Evolutionary conservation across 2,113 vertebrate genomes (phyloP).

Genomic region (Nymphicus hollandicus): DNA sequence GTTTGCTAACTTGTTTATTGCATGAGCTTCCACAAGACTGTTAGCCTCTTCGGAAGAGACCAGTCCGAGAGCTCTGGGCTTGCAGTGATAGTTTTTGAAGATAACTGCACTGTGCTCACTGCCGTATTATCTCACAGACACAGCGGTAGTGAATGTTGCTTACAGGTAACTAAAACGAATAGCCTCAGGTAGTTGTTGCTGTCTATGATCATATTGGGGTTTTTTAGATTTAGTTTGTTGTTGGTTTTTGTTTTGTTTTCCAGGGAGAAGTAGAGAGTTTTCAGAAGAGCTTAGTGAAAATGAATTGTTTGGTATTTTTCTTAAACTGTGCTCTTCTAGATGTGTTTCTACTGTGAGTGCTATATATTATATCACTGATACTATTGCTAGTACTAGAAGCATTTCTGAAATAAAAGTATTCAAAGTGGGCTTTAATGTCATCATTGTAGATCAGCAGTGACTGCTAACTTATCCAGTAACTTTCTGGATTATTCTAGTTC

Average conservation of each 20-base stretch:
- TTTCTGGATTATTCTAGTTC: not conserved
- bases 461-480: not conserved
- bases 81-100: not conserved
- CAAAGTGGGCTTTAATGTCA: not conserved
- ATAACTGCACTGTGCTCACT: not conserved
- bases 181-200: not conserved
- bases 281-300: not conserved
- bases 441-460: not conserved
- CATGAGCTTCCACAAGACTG: not conserved
- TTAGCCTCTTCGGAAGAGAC: not conserved
- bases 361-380: not conserved
- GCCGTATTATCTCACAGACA: not conserved
- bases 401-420: not conserved
- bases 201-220: not conserved
- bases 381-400: not conserved
- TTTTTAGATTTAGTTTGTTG: not conserved
- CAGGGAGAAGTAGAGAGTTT: not conserved
- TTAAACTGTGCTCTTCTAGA: not conserved
- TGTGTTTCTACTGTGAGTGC: not conserved
- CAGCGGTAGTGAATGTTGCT: not conserved
- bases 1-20: not conserved
- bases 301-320: not conserved
- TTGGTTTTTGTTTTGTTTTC: not conserved
- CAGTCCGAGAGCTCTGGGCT: not conserved
- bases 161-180: not conserved